These are phyloP conservation scores for Mesorhabditis sp. DNA, from an alignment of 2,888 invertebrate species.

Conservation along the genomic window DNA sequence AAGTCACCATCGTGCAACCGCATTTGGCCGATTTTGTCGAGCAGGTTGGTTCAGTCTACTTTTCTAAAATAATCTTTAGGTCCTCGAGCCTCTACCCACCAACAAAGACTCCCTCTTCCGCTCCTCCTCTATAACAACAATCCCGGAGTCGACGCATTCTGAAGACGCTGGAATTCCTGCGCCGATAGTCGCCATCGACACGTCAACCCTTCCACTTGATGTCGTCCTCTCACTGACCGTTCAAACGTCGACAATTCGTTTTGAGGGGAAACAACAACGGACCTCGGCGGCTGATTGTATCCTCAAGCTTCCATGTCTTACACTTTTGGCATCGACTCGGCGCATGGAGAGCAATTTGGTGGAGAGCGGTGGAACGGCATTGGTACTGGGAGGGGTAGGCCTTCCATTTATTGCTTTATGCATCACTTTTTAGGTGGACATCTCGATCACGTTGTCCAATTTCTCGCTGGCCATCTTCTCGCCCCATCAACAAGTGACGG, in stretches of 20 bases:
- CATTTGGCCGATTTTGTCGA: conserved; percentile 87
- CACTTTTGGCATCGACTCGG: conserved; percentile 86
- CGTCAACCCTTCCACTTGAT: conserved; percentile 85
- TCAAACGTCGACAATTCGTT: conserved; percentile 91
- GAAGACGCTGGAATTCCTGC: background rate
- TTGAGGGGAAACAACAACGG: conserved; percentile 61
- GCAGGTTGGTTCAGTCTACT: conserved; percentile 68
- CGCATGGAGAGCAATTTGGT: conserved; percentile 32
- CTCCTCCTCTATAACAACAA: background rate
- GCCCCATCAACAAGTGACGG: conserved; percentile 67
- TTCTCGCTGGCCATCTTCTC: conserved; percentile 97
- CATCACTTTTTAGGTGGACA: conserved; percentile 73
- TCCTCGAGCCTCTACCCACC: conserved; percentile 38
- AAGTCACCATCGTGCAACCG: conserved; percentile 93
- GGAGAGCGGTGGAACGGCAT: conserved; percentile 24
- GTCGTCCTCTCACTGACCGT: conserved; percentile 97
- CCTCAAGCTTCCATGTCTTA: conserved; percentile 83
- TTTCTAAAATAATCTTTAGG: conserved; percentile 11
- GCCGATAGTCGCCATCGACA: conserved; percentile 24
- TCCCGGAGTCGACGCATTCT: background rate
- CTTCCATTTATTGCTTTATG: conserved; percentile 61
- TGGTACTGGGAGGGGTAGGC: conserved; percentile 14
- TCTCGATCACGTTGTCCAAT: conserved; percentile 91
- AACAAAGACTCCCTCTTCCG: background rate
- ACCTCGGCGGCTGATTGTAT: conserved; percentile 50